These are phyloP conservation scores for Metopolophium dirhodum DNA, from an alignment of 1,140 invertebrate species.

Conservation along the genomic window DNA sequence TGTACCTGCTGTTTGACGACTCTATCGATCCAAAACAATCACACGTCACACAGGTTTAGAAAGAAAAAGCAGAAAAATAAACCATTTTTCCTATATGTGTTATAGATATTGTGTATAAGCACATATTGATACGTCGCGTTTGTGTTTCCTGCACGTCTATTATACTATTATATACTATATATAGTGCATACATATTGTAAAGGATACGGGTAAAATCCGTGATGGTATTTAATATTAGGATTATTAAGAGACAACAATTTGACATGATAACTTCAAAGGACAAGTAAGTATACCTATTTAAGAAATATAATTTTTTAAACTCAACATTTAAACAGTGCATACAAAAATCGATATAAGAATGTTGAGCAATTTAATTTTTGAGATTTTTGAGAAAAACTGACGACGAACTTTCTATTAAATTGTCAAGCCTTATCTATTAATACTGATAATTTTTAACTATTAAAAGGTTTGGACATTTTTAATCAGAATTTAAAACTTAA, in stretches of 20 bases:
- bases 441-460: too few relatives aligned
- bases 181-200: neutral
- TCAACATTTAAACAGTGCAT: too few relatives aligned
- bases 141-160: neutral
- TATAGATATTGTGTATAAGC: neutral
- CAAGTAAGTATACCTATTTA: too few relatives aligned
- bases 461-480: too few relatives aligned
- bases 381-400: too few relatives aligned
- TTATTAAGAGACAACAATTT: neutral
- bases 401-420: too few relatives aligned
- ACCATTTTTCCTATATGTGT: neutral
- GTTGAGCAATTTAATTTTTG: too few relatives aligned
- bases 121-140: neutral
- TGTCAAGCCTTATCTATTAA: too few relatives aligned
- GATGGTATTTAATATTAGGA: neutral
- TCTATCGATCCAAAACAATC: neutral
- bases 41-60: neutral
- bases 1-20: neutral
- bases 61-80: neutral
- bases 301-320: too few relatives aligned
- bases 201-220: neutral
- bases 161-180: neutral
- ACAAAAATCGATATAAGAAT: too few relatives aligned
- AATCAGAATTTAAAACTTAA: too few relatives aligned
- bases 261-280: neutral